phyloP scores from a whole-genome alignment of 2,113 vertebrate species.

The Plectropomus leopardus region DNA sequence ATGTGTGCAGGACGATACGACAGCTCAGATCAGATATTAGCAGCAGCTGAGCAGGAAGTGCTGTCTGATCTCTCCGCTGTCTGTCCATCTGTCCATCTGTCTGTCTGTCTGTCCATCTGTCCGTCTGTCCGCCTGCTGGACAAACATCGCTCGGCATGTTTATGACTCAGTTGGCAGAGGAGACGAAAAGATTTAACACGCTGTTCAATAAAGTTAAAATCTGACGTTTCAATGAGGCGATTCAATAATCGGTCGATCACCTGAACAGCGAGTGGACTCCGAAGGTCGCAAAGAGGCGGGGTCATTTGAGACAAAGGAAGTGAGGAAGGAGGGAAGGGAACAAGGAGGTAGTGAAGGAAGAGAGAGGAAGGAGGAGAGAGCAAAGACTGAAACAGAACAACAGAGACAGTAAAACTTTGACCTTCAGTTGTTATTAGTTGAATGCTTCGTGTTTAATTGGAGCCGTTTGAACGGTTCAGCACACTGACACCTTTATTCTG shows the following conservation, averaged over 20 bases:
- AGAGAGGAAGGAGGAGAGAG: background rate
- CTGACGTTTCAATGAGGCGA: background rate
- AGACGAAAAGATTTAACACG: background rate
- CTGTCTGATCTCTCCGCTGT: background rate
- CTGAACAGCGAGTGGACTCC: background rate
- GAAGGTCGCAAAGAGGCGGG: background rate
- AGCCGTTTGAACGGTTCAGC: background rate
- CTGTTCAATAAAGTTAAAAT: background rate
- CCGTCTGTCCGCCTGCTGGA: background rate
- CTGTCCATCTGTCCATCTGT: background rate
- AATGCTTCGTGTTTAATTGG: background rate
- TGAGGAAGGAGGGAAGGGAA: background rate
- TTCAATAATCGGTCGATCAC: background rate
- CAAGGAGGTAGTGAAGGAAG: background rate
- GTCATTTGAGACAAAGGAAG: background rate
- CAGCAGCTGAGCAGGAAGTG: too few relatives aligned
- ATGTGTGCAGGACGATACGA: background rate
- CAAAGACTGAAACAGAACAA: background rate
- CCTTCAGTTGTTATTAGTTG: background rate
- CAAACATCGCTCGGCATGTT: background rate
- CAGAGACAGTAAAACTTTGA: background rate
- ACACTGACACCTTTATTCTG: background rate
- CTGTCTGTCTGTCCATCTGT: background rate
- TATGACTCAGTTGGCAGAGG: background rate
- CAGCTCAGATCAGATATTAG: background rate